Percentiles rank a stretch among this genome's conserved stretches.
phyloP scores from a whole-genome alignment of 2,797 vertebrate species.

The Enteromius argenteus region DNA sequence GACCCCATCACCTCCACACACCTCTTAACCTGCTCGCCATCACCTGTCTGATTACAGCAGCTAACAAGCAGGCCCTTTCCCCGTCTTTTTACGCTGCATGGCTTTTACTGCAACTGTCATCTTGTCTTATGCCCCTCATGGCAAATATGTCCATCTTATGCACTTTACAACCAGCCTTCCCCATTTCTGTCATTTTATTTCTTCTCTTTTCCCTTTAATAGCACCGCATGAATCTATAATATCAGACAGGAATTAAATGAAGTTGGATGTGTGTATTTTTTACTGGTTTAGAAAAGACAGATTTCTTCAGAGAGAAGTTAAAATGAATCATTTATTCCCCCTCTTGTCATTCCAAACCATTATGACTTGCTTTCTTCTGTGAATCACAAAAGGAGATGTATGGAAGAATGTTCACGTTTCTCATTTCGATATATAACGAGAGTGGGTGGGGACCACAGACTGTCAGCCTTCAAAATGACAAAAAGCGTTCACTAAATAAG shows the following conservation, averaged over 20 bases:
- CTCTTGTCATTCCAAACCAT: background rate
- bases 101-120: conserved; percentile 22
- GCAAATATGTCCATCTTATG: conserved; percentile 12
- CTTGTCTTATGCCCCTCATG: conserved; percentile 1
- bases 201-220: conserved; percentile 22
- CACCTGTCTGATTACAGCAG: conserved; percentile 50
- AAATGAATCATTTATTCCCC: background rate
- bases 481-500: background rate
- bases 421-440: background rate
- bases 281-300: background rate
- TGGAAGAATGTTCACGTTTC: background rate
- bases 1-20: conserved; percentile 49
- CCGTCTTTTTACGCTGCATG: background rate
- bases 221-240: conserved; percentile 7
- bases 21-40: conserved; percentile 34
- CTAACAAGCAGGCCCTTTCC: conserved; percentile 41
- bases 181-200: conserved; percentile 21
- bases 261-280: background rate
- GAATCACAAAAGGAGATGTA: background rate
- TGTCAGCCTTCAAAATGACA: background rate
- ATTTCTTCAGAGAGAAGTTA: background rate
- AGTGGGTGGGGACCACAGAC: background rate
- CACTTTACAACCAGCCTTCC: conserved; percentile 12
- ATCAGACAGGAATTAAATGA: conserved; percentile 20
- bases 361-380: background rate